Base-by-base conservation (phyloP, 2,797 vertebrate genomes). In the Myoxocephalus aenaeus region DNA sequence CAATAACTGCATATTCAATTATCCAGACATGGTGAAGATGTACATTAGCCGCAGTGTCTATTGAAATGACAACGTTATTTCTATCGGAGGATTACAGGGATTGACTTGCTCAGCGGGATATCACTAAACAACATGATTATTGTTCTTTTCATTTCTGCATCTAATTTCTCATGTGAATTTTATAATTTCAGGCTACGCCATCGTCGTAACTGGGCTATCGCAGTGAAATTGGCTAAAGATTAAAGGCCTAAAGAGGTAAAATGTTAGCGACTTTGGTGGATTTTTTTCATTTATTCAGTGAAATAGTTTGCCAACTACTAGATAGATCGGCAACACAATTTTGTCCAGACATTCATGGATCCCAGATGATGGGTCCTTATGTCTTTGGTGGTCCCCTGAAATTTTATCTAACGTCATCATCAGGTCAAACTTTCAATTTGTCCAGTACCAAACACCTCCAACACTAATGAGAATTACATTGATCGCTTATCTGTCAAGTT, bases 401-500 rank as follows among this genome's bases (percentile, higher is more conserved):
- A 56, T 29, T 29, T 56, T 7, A 15, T 29, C 53, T 17, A 15
- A 3, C 5, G 29, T 17, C 56, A 57, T 57, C 29, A 57, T 11
- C 29, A 0, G 29, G 7, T 32, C 56, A 57, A 34, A 9, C 29
- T 57, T 57, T 10, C 17, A 57, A 57, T 10, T 29, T 4, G 54
- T 57, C 54, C 54, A 32, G 17, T 18, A 29, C 32, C 32, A 32
- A 32, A 32, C 3, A 32, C 32, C 5, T 32, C 3, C 32, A 32
- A 32, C 3, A 32, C 32, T 32, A 32, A 32, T 27, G 25, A 1
- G 2, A 1, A 27, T 32, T 61, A 58, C 53, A 86, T 77, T 85
- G 81, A 18, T 70, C 36, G 57, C 61, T 81, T 82, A 79, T 82
- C 71, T 54, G 5, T 27, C 61, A 61, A 70, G 71, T 65, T 42